Evolutionary conservation across 2,113 vertebrate species (phyloP).

Genomic region (Dipodomys stephensi): DNA sequence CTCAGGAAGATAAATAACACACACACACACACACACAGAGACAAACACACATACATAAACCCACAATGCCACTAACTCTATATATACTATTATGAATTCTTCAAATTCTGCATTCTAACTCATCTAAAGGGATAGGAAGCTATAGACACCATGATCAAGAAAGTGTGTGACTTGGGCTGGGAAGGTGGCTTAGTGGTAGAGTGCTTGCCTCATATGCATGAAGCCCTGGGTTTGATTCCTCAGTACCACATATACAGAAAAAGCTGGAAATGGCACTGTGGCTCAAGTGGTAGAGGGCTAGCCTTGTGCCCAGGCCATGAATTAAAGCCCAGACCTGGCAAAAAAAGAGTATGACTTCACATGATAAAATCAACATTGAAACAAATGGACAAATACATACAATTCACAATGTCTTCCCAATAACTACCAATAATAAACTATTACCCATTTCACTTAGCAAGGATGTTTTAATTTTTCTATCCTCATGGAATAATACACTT

Average conservation of each 20-base stretch:
- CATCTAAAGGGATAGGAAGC: not conserved
- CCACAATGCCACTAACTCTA: conserved; percentile 51
- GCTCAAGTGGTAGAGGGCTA: too few species aligned
- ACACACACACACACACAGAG: not conserved
- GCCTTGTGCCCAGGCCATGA: too few species aligned
- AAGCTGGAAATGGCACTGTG: too few species aligned
- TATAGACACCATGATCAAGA: not conserved
- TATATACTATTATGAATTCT: conserved; percentile 66
- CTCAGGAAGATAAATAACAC: conserved; percentile 59
- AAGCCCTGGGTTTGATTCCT: too few species aligned
- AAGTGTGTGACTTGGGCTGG: not conserved
- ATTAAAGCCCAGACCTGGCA: too few species aligned
- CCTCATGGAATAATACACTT: not conserved
- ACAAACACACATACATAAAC: not conserved
- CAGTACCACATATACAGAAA: too few species aligned
- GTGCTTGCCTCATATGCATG: too few species aligned
- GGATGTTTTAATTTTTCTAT: not conserved
- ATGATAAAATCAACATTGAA: conserved; percentile 54
- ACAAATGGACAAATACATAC: not conserved
- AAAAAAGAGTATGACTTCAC: not conserved
- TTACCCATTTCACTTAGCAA: not conserved
- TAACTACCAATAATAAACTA: not conserved
- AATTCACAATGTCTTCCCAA: not conserved
- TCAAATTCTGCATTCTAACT: conserved; percentile 37
- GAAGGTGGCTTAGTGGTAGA: too few species aligned